phyloP scores from a whole-genome alignment of 2,888 invertebrate species.

The Deilephila porcellus region DNA sequence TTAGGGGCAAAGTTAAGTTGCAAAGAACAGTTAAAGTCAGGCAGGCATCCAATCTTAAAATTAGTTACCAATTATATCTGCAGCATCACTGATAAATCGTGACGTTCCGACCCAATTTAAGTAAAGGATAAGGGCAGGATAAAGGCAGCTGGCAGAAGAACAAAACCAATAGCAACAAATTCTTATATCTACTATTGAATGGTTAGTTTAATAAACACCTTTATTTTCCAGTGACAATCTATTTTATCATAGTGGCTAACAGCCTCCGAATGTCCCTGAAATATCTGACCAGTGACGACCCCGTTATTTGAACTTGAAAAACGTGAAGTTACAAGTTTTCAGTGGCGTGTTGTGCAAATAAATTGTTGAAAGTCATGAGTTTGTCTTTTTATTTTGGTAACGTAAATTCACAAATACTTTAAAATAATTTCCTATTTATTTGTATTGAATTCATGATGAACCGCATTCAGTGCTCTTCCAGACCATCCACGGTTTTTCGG shows the following conservation, averaged over 20 bases:
- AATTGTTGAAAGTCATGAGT: not conserved
- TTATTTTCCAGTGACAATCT: slow-evolving; percentile 63
- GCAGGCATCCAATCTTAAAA: no score
- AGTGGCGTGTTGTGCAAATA: slow-evolving; percentile 9
- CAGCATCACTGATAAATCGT: not conserved
- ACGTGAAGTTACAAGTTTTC: slow-evolving; percentile 12
- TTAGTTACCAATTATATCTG: no score
- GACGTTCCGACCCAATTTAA: no score
- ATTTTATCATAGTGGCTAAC: slow-evolving; percentile 69
- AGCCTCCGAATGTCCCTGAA: slow-evolving; percentile 64
- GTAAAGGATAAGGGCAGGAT: no score
- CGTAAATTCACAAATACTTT: not conserved
- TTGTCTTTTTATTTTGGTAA: not conserved
- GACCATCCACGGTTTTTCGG: no score
- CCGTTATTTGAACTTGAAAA: slow-evolving; percentile 1
- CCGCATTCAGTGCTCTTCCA: no score
- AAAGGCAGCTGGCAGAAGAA: no score
- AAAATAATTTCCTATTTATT: no score
- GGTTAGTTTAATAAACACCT: slow-evolving; percentile 16
- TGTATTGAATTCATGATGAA: no score
- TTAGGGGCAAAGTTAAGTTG: no score
- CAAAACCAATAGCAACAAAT: no score
- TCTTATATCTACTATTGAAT: not conserved
- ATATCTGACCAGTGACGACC: slow-evolving; percentile 49
- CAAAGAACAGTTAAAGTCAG: no score